Evolutionary conservation across 2,797 vertebrate species (phyloP).

Genomic region (Sandelia bainsii): DNA sequence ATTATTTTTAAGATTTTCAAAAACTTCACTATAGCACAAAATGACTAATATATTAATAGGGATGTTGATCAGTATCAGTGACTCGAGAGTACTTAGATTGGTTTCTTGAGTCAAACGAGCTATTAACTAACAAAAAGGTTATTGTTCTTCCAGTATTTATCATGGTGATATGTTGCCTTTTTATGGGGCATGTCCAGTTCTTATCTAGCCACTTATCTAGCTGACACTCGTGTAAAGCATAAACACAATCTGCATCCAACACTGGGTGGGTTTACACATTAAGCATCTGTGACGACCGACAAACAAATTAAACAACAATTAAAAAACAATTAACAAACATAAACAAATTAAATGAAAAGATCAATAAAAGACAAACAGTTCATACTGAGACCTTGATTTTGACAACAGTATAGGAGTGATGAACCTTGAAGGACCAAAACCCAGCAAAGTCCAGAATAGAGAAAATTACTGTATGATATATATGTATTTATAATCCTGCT

Average conservation of each 20-base stretch:
- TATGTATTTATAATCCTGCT: too few species aligned
- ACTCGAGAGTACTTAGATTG: not conserved
- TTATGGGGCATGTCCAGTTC: not conserved
- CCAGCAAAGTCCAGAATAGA: not conserved
- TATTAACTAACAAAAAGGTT: not conserved
- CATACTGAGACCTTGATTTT: not conserved
- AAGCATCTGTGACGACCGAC: not conserved
- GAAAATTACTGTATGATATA: too few species aligned
- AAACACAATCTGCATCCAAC: slow-evolving; percentile 1
- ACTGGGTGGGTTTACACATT: not conserved
- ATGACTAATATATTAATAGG: not conserved
- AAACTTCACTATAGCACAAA: not conserved
- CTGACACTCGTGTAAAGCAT: not conserved
- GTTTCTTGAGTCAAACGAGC: slow-evolving; percentile 3
- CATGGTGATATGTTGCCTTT: slow-evolving; percentile 1
- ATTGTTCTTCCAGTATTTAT: not conserved
- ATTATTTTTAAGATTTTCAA: not conserved
- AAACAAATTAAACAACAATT: not conserved
- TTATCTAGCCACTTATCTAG: not conserved
- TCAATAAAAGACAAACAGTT: too few species aligned
- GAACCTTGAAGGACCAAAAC: not conserved
- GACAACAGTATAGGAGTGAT: too few species aligned
- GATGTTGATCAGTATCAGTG: not conserved
- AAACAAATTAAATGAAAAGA: too few species aligned
- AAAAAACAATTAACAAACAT: too few species aligned